phyloP scores from a whole-genome alignment of 53 echinoderm and acorn worm genomes.

The Apostichopus leukothele region DNA sequence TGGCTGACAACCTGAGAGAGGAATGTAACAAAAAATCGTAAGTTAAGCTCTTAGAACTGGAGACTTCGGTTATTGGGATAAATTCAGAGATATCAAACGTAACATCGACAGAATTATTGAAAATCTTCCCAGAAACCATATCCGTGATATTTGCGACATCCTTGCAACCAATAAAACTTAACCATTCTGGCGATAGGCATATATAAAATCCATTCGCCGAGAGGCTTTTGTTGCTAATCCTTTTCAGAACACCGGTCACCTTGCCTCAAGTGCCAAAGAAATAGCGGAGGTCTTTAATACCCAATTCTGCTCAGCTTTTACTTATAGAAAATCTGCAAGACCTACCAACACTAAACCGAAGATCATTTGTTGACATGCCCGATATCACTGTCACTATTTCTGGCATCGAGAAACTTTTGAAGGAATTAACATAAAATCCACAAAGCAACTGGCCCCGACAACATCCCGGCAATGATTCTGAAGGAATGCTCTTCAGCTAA shows the following conservation, averaged over 20 bases:
- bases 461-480: too few relatives aligned
- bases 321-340: too few relatives aligned
- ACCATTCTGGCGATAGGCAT: neutral
- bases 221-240: constrained; percentile 1
- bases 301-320: neutral
- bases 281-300: neutral
- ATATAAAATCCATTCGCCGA: neutral
- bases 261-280: neutral
- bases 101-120: neutral
- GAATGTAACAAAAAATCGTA: neutral
- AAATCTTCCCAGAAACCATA: neutral
- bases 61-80: neutral
- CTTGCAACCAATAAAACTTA: neutral
- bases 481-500: too few relatives aligned
- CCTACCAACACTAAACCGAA: too few relatives aligned
- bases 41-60: constrained; percentile 3
- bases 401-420: too few relatives aligned
- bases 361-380: too few relatives aligned
- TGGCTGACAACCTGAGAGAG: neutral
- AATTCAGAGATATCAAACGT: neutral
- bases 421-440: too few relatives aligned
- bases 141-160: neutral
- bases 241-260: neutral
- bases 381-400: too few relatives aligned
- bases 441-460: too few relatives aligned